phyloP scores from a whole-genome alignment of 2,888 invertebrate species.

The Agriopis aurantiaria region DNA sequence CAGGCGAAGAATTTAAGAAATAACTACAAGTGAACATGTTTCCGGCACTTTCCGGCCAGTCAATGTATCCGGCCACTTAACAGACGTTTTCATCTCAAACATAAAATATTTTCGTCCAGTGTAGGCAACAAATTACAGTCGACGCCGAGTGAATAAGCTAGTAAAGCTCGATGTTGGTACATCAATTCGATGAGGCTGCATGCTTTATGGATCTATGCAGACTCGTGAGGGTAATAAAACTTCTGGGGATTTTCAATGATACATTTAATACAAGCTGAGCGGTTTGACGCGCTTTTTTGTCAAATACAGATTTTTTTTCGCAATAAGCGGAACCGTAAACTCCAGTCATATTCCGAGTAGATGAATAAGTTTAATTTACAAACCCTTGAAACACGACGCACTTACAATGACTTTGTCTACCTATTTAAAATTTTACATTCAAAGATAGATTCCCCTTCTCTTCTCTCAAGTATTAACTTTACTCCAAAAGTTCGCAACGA shows the following conservation, averaged over 20 bases:
- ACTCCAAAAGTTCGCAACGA: no score
- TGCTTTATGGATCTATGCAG: slow-evolving; percentile 41
- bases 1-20: background rate
- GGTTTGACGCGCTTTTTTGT: no score
- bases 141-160: slow-evolving; percentile 49
- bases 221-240: slow-evolving; percentile 10
- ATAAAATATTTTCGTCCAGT: slow-evolving; percentile 50
- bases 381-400: no score
- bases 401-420: no score
- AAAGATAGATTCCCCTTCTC: no score
- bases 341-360: no score
- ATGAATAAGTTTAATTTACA: no score
- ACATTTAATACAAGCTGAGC: background rate
- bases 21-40: no score
- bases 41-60: background rate
- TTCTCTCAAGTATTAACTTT: no score
- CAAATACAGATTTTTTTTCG: no score
- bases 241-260: slow-evolving; percentile 21
- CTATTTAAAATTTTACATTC: no score
- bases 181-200: slow-evolving; percentile 37
- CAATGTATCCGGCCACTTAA: slow-evolving; percentile 16
- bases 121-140: slow-evolving; percentile 60
- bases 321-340: no score
- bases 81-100: slow-evolving; percentile 42
- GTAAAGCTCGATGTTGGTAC: slow-evolving; percentile 36